phyloP scores from a whole-genome alignment of 2,113 vertebrate species.

The Rhabdomys dilectus region DNA sequence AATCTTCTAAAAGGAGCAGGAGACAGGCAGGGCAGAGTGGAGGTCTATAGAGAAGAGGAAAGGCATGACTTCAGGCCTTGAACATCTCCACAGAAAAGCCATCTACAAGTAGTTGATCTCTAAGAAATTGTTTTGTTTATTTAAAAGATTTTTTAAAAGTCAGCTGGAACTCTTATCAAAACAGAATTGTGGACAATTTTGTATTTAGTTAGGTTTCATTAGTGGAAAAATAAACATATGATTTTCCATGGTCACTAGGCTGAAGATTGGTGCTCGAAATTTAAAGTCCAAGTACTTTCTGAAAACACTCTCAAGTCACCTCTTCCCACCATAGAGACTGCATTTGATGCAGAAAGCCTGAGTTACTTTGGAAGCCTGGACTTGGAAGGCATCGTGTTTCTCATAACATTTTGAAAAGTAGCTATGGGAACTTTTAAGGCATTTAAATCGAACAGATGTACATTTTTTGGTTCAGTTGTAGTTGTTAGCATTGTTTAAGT shows the following conservation, averaged over 20 bases:
- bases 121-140: background rate
- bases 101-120: conserved; percentile 20
- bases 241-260: background rate
- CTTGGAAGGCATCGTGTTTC: conserved; percentile 60
- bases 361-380: conserved; percentile 35
- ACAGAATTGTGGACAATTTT: conserved; percentile 46
- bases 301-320: conserved; percentile 7
- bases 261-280: conserved; percentile 33
- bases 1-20: background rate
- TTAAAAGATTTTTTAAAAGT: conserved; percentile 33
- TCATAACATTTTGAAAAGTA: conserved; percentile 67
- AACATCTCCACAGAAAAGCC: conserved; percentile 4
- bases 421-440: conserved; percentile 61
- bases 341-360: background rate
- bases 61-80: background rate
- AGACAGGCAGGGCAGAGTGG: background rate
- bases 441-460: conserved; percentile 37
- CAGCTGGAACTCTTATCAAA: conserved; percentile 54
- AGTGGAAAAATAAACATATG: conserved; percentile 18
- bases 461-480: background rate
- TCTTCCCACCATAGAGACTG: background rate
- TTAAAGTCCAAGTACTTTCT: conserved; percentile 34
- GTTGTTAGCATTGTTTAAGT: background rate
- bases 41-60: conserved; percentile 17
- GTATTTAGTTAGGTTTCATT: conserved; percentile 34